Conservation (phyloP, 2,888 invertebrate species). For the Epinotia nisella region DNA sequence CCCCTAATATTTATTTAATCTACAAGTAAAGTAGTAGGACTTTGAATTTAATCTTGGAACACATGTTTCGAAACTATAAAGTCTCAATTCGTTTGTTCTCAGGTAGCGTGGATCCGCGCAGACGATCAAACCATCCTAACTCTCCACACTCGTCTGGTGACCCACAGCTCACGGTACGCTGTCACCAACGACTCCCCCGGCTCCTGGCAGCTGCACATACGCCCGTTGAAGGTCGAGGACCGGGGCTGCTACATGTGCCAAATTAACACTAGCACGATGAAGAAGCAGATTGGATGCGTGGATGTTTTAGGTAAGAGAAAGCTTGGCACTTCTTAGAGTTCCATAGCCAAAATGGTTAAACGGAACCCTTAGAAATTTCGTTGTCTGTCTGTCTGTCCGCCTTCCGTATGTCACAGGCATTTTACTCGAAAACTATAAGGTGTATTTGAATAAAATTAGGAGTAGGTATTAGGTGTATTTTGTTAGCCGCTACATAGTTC, state of each 20-base stretch:
- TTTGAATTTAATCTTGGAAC: too few relatives aligned
- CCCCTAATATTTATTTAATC: too few relatives aligned
- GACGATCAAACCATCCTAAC: slow-evolving; percentile 91
- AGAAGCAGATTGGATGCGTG: slow-evolving; percentile 90
- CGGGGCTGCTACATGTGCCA: slow-evolving; percentile 93
- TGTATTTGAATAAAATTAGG: too few relatives aligned
- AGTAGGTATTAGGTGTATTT: too few relatives aligned
- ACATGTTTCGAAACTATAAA: too few relatives aligned
- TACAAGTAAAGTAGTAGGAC: too few relatives aligned
- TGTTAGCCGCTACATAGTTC: too few relatives aligned
- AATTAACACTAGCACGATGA: slow-evolving; percentile 91
- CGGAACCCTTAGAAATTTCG: too few relatives aligned
- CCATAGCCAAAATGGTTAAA: too few relatives aligned
- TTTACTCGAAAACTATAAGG: too few relatives aligned
- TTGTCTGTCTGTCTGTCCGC: too few relatives aligned
- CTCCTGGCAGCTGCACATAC: slow-evolving; percentile 90
- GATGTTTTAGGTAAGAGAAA: slow-evolving; percentile 88
- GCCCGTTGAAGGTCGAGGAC: slow-evolving; percentile 89
- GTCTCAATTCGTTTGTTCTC: slow-evolving; percentile 47
- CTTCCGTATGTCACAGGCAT: too few relatives aligned
- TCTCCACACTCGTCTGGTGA: slow-evolving; percentile 89
- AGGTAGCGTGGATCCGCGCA: slow-evolving; percentile 91
- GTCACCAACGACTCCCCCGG: slow-evolving; percentile 88
- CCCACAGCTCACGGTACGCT: slow-evolving; percentile 89
- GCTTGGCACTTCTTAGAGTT: neutral